Evolutionary conservation across 2,888 invertebrate genomes (phyloP).

Genomic region (Cinara cedri): DNA sequence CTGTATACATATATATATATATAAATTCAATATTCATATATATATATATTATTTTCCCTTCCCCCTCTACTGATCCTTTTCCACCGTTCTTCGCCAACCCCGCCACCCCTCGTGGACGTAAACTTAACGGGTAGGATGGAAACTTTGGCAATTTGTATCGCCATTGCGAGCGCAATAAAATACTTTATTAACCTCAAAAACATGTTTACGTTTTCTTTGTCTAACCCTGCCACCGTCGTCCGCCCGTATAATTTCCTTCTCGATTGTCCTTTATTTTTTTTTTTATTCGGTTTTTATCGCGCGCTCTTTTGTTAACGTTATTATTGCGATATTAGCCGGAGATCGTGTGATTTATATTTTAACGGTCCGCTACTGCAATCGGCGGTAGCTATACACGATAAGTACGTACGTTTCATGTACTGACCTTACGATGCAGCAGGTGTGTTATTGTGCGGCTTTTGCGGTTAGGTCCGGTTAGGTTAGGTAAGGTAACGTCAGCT

Average conservation of each 20-base stretch:
- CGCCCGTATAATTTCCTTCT: neutral
- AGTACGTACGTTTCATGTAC: too few species aligned
- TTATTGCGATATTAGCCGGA: neutral
- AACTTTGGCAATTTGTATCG: conserved; percentile 43
- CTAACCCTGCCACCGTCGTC: neutral
- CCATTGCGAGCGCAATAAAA: conserved; percentile 39
- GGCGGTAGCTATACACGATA: too few species aligned
- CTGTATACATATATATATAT: neutral
- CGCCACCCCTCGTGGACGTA: conserved; percentile 7
- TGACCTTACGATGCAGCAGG: too few species aligned
- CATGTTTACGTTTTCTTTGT: conserved; percentile 27
- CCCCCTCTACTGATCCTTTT: neutral
- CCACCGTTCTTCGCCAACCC: too few species aligned
- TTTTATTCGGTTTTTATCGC: neutral
- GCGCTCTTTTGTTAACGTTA: neutral
- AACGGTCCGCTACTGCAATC: too few species aligned
- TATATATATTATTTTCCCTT: neutral
- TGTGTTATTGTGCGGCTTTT: too few species aligned
- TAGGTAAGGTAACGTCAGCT: too few species aligned
- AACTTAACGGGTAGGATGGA: conserved; percentile 4
- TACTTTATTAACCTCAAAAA: conserved; percentile 54
- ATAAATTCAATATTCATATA: neutral
- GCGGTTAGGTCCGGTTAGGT: too few species aligned
- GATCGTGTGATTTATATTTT: neutral
- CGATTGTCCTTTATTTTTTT: neutral